Evolutionary conservation across 2,888 invertebrate genomes (phyloP), one percentile per base, ranked within the genome.

Genomic region (Drosophila parthenogenetica): DNA sequence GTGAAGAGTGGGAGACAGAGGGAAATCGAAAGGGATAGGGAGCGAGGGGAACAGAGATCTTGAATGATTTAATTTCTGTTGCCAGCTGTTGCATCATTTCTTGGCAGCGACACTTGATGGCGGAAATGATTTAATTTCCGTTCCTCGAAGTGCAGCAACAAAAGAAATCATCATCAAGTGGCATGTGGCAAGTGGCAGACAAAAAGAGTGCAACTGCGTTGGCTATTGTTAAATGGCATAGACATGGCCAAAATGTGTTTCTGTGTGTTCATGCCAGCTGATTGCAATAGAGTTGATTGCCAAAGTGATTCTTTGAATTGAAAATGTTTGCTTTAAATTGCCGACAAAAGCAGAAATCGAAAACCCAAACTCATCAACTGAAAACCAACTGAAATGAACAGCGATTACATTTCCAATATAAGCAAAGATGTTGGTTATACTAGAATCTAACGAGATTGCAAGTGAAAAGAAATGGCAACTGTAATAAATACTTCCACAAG

Each of bases 41-140:
- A 45, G 55, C 45, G 54, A 71, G 8, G 25, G 7, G 25, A 25
- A n/a, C n/a, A n/a, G 25, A 25, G 29, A 68, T 71, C 64, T 72
- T 60, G 48, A 69, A 43, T 60, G 71, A 74, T 74, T 74, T 68
- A 48, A 72, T 75, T 71, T 75, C 48, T 65, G 50, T 43, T 79
- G 77, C 77, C 77, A 81, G 81, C 81, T 75, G 81, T 81, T 85
- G 74, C 77, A 71, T 68, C 72, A 77, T 25, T 73, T 73, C 46
- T 60, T 74, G 70, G 68, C 75, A 69, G 59, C 57, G 71, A 63
- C 51, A 53, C 51, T 69, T 74, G 83, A 86, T 69, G 69, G 76
- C 71, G 83, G 73, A 87, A 85, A 87, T 85, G 74, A 82, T 87
- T 87, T 87, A 79, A 87, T 85, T 79, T 85, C 77, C 85, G 78